Conservation (phyloP, 2,888 invertebrate genomes). For the Ommatoiulus sabulosus region DNA sequence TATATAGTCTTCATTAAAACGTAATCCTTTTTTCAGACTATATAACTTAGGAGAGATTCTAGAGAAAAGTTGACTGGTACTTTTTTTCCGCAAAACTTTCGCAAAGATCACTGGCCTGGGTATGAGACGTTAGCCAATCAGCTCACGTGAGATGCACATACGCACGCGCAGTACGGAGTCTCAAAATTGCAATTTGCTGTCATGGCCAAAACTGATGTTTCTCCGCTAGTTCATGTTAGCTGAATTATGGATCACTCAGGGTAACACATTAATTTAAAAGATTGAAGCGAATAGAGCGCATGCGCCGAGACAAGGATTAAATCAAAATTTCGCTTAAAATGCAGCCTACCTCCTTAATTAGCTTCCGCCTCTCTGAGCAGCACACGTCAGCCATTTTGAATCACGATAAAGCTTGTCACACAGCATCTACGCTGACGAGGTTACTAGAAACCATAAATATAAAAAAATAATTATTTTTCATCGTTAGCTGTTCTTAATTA, state of each 20-base stretch:
- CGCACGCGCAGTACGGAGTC: neutral
- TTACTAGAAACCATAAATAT: neutral
- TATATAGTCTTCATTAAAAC: too few species aligned
- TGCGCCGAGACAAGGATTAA: neutral
- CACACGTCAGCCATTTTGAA: neutral
- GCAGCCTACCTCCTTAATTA: slow-evolving; percentile 19
- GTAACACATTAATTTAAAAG: neutral
- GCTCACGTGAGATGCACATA: neutral
- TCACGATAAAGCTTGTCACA: neutral
- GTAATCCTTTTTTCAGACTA: too few species aligned
- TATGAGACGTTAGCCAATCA: too few species aligned
- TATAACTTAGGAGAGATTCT: too few species aligned
- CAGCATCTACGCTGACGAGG: neutral
- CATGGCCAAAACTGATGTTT: neutral
- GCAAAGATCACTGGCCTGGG: too few species aligned
- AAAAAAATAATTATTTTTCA: neutral
- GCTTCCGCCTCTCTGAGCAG: neutral
- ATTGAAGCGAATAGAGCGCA: neutral
- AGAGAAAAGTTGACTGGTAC: too few species aligned
- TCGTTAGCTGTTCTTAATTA: neutral
- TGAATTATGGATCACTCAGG: neutral
- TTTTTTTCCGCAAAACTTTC: too few species aligned
- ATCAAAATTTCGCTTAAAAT: neutral
- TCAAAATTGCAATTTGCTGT: neutral
- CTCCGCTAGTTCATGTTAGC: neutral